Base-by-base conservation (phyloP, 2,113 vertebrate species). In the Pelvicachromis taeniatus region DNA sequence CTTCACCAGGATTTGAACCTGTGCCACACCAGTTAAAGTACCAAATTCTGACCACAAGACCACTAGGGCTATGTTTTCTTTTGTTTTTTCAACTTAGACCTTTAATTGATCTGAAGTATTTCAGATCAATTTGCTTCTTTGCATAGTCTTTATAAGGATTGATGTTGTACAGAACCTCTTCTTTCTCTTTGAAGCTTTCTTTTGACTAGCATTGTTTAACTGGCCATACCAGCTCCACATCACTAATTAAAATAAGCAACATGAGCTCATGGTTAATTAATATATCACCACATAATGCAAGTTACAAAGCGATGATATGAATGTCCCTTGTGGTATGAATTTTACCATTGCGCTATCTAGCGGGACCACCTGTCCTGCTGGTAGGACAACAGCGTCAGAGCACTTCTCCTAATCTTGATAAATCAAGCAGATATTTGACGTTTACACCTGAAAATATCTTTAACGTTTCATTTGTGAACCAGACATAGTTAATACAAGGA, bases 1-100 rank as follows among this genome's bases (percentile, higher is more conserved):
- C 7, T 84, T 89, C 52, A 92, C 86, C 92, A 89, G 91, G 79
- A 95, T 88, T 80, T 88, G 92, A 94, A 93, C 92, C 17, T 84
- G 73, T 92, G 81, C 87, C 7, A 68, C 83, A 10, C 82, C 56
- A 17, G 93, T 93, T 19, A 19, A 50, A 80, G 4, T 2, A 7
- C 21, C 17, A 35, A 89, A 90, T 91, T 83, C 11, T 14, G 23
- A 26, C 54, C 54, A 56, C 21, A 26, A 56, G 54, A 26, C 54
- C 12, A 4, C 21, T 19, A 7, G 10, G 54, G 21, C 5, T 19
- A 42, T 42, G 11, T 55, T 55, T 55, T 55, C 2, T 26, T n/a
- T 55, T 13, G 3, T 12, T 13, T 7, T 19, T 9, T 19, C 2
- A 55, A 26, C 21, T 23, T n/a, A 1, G 11, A 23, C 6, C 11